phyloP scores from a whole-genome alignment of 2,888 invertebrate genomes.

The Eilema depressum region DNA sequence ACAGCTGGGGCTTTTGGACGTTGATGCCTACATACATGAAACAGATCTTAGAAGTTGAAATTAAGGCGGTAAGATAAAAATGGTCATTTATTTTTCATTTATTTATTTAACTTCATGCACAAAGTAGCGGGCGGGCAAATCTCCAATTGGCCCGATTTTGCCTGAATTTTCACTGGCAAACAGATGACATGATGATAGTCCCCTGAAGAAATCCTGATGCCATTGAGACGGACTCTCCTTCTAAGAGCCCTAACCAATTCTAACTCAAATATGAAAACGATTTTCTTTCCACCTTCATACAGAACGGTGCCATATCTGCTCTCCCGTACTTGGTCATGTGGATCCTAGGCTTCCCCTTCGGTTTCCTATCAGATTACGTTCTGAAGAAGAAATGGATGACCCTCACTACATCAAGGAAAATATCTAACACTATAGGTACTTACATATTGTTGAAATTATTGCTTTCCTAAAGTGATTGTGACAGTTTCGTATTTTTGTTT shows the following conservation, averaged over 20 bases:
- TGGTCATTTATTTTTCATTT: too few species aligned
- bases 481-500: too few species aligned
- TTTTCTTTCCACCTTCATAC: constrained; percentile 34
- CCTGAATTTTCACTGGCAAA: too few species aligned
- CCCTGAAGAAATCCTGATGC: too few species aligned
- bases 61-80: constrained; percentile 64
- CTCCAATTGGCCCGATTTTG: too few species aligned
- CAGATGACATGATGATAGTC: too few species aligned
- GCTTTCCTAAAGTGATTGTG: neutral
- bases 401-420: constrained; percentile 79
- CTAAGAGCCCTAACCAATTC: too few species aligned
- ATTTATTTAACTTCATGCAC: too few species aligned
- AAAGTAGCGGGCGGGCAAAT: too few species aligned
- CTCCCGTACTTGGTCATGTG: constrained; percentile 92
- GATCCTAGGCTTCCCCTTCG: constrained; percentile 82
- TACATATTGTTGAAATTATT: constrained; percentile 9
- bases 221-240: too few species aligned
- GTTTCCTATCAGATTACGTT: constrained; percentile 85
- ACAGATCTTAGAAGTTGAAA: constrained; percentile 84
- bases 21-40: constrained; percentile 89
- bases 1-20: constrained; percentile 90
- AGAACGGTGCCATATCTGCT: constrained; percentile 90
- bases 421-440: constrained; percentile 72
- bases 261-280: neutral
- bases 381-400: constrained; percentile 84